These are phyloP conservation scores for Linnaemya vulpina DNA, from an alignment of 2,888 invertebrate genomes.

Conservation along the genomic window DNA sequence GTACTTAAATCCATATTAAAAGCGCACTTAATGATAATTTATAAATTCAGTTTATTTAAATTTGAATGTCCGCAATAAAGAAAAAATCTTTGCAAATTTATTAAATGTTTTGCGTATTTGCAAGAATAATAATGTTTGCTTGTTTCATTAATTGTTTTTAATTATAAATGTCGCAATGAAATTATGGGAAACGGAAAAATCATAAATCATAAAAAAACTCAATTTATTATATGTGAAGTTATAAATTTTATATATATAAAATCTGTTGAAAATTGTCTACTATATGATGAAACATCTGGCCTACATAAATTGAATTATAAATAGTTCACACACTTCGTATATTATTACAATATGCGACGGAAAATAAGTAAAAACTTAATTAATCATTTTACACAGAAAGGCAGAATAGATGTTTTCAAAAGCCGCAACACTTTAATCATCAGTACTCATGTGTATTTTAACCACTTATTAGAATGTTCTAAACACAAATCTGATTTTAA, in stretches of 20 bases:
- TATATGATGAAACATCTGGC: neutral
- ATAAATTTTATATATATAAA: constrained; percentile 5
- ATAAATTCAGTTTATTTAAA: constrained; percentile 25
- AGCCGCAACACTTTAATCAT: too few species aligned
- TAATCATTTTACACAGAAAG: too few species aligned
- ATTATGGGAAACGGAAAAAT: constrained; percentile 3
- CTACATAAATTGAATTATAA: too few species aligned
- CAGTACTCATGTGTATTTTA: too few species aligned
- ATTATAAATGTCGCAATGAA: constrained; percentile 42
- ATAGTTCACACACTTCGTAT: too few species aligned
- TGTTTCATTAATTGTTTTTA: constrained; percentile 61
- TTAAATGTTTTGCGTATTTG: neutral
- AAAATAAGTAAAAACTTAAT: too few species aligned
- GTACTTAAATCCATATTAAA: constrained; percentile 2
- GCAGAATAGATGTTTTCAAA: too few species aligned
- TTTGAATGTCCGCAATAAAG: neutral
- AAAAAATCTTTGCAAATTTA: neutral
- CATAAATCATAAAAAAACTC: constrained; percentile 38
- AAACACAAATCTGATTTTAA: too few species aligned
- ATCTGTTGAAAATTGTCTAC: constrained; percentile 24
- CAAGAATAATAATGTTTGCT: constrained; percentile 32
- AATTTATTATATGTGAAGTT: constrained; percentile 33
- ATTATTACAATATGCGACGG: too few species aligned
- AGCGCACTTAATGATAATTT: constrained; percentile 16
- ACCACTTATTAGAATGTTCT: too few species aligned